Evolutionary conservation across 2,113 vertebrate genomes (phyloP).

Genomic region (Micronycteris hirsuta): DNA sequence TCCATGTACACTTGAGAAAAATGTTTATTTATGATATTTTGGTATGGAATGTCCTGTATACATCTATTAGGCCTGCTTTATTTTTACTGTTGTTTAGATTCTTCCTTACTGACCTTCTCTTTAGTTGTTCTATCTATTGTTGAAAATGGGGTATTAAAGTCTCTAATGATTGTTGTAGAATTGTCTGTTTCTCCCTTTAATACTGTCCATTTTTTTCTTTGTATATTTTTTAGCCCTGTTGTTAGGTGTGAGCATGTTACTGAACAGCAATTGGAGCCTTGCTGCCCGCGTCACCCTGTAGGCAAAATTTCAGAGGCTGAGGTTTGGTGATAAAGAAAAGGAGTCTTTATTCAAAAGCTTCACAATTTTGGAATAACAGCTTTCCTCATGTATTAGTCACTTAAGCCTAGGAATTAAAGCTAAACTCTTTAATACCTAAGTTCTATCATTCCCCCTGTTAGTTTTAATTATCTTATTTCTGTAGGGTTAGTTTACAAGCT

Average conservation of each 20-base stretch:
- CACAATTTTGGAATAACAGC: no score
- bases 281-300: no score
- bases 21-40: background rate
- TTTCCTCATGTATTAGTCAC: no score
- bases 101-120: background rate
- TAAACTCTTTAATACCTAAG: no score
- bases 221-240: background rate
- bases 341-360: no score
- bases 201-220: background rate
- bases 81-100: background rate
- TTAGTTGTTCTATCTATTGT: background rate
- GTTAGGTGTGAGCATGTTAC: background rate
- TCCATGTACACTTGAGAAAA: background rate
- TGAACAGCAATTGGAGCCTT: no score
- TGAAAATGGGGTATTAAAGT: background rate
- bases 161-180: background rate
- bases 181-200: background rate
- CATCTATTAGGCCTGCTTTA: background rate
- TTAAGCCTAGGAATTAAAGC: no score
- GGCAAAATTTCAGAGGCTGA: no score
- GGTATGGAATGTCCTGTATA: background rate
- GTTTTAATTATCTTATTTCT: no score
- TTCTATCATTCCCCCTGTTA: no score
- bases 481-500: no score
- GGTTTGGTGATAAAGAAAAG: no score